Conservation (phyloP, 2,888 invertebrate genomes). For the Metellina segmentata region DNA sequence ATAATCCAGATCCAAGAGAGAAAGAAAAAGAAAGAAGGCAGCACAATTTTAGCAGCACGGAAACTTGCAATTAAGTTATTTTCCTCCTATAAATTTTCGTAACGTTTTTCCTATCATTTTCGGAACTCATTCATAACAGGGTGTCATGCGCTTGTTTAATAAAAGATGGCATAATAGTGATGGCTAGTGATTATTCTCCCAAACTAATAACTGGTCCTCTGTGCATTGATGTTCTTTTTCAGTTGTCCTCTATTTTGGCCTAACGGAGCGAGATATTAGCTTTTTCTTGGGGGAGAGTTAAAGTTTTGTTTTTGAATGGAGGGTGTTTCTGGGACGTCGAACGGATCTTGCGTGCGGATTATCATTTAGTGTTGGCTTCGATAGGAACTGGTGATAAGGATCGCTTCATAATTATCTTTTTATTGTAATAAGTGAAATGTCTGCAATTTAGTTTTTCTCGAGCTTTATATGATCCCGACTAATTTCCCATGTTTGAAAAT, state of each 20-base stretch:
- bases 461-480: no score
- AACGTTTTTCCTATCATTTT: slow-evolving; percentile 40
- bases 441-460: no score
- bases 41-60: slow-evolving; percentile 6
- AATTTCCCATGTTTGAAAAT: no score
- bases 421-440: no score
- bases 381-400: background rate
- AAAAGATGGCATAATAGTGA: slow-evolving; percentile 27
- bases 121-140: slow-evolving; percentile 30
- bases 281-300: background rate
- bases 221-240: background rate
- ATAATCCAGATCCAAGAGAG: background rate
- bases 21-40: slow-evolving; percentile 5
- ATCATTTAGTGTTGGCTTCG: background rate
- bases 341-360: background rate
- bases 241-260: slow-evolving; percentile 21
- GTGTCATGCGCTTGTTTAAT: slow-evolving; percentile 36
- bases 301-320: slow-evolving; percentile 19
- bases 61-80: slow-evolving; percentile 40
- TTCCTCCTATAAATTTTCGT: slow-evolving; percentile 41
- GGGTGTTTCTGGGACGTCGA: background rate
- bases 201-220: slow-evolving; percentile 2
- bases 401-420: no score
- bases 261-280: slow-evolving; percentile 21
- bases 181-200: slow-evolving; percentile 25